Percentiles rank a stretch among this genome's conserved stretches.
These are phyloP conservation scores for Chaetops frenatus DNA, from an alignment of 2,113 vertebrate genomes.

Conservation along the genomic window DNA sequence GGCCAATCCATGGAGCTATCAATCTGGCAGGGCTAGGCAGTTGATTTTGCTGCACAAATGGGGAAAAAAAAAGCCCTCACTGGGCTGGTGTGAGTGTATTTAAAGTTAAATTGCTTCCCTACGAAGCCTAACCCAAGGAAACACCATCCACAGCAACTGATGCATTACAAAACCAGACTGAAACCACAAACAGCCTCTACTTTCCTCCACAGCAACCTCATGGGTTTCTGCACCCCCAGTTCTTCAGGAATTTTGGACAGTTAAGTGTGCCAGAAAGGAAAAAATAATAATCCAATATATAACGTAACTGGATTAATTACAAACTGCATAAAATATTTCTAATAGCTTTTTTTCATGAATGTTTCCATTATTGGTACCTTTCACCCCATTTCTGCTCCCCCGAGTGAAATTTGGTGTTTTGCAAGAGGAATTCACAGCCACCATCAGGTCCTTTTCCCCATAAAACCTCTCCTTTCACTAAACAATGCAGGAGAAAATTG, in stretches of 20 bases:
- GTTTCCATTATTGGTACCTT: background rate
- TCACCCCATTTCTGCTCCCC: background rate
- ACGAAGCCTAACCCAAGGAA: background rate
- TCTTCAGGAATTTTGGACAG: background rate
- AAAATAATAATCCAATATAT: background rate
- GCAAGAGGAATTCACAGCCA: background rate
- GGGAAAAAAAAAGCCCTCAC: background rate
- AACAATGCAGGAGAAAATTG: background rate
- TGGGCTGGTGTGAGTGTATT: background rate
- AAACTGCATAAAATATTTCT: background rate
- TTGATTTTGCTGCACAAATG: background rate
- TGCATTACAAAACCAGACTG: background rate
- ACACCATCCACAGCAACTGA: background rate
- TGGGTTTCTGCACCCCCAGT: background rate
- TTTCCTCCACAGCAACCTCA: background rate
- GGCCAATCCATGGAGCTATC: background rate
- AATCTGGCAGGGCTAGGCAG: background rate
- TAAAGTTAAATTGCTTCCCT: background rate
- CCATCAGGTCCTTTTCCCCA: background rate
- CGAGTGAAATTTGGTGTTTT: background rate
- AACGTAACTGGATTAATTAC: accelerated
- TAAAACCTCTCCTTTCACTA: background rate
- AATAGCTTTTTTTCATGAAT: background rate
- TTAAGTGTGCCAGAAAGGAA: background rate
- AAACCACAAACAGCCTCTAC: background rate